These are phyloP conservation scores for Tenthredo distinguenda DNA, from an alignment of 2,888 invertebrate genomes.

Conservation along the genomic window DNA sequence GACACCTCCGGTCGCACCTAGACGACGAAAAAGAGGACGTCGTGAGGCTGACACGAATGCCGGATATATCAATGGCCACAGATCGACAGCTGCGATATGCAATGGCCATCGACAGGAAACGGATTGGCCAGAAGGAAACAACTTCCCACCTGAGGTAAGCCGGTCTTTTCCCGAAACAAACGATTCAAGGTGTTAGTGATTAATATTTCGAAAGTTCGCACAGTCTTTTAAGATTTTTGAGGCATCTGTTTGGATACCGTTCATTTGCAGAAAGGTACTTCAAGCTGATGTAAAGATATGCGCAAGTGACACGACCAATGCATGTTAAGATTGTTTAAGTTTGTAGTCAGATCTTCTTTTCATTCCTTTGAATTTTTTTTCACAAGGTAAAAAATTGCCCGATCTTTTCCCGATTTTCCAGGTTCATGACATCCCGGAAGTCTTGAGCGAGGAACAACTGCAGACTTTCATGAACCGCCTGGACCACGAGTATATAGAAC, in stretches of 20 bases:
- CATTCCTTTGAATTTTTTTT: neutral
- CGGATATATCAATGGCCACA: slow-evolving; percentile 51
- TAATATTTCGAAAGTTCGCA: too few relatives aligned
- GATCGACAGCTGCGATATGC: slow-evolving; percentile 57
- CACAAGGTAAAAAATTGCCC: neutral
- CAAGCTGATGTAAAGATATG: too few relatives aligned
- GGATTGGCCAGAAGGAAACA: slow-evolving; percentile 20
- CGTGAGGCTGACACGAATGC: slow-evolving; percentile 6
- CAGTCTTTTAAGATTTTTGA: too few relatives aligned
- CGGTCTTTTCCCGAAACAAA: neutral
- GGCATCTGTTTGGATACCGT: too few relatives aligned
- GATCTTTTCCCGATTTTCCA: neutral
- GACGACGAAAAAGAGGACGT: slow-evolving; percentile 65
- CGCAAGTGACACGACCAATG: too few relatives aligned
- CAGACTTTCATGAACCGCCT: slow-evolving; percentile 25
- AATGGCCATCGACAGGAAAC: slow-evolving; percentile 61
- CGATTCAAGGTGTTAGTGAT: neutral
- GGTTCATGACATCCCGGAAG: slow-evolving; percentile 1
- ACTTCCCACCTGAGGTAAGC: slow-evolving; percentile 34
- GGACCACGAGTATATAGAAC: slow-evolving; percentile 82
- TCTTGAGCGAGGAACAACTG: slow-evolving; percentile 24
- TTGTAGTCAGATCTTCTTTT: neutral
- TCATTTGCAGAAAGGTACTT: too few relatives aligned
- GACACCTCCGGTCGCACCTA: slow-evolving; percentile 65
- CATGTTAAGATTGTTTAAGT: too few relatives aligned